Percentiles rank a stretch among this genome's conserved stretches.
Evolutionary conservation across 2,888 invertebrate genomes (phyloP).

Genomic region (Ophraella communa): DNA sequence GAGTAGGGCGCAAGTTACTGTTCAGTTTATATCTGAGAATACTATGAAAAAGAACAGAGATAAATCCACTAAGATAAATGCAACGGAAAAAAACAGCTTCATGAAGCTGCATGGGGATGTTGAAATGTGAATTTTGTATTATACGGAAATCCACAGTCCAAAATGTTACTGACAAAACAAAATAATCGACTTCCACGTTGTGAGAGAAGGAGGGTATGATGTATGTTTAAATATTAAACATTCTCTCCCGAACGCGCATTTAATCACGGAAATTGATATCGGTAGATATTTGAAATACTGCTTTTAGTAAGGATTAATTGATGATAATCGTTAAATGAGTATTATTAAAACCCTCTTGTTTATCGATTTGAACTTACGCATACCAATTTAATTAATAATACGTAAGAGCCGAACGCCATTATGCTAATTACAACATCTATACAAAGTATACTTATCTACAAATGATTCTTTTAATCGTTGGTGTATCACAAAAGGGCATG

Average conservation of each 20-base stretch:
- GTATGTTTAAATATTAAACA: constrained; percentile 17
- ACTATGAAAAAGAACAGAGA: no score
- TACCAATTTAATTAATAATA: not conserved
- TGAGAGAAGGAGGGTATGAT: no score
- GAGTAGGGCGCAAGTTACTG: no score
- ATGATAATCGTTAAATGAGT: not conserved
- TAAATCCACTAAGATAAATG: no score
- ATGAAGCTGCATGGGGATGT: not conserved
- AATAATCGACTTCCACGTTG: not conserved
- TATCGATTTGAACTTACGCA: not conserved
- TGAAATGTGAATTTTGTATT: constrained; percentile 1
- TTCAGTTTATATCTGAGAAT: no score
- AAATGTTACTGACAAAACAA: constrained; percentile 14
- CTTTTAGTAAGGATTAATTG: constrained; percentile 1
- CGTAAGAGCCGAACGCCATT: not conserved
- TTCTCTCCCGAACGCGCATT: constrained; percentile 2
- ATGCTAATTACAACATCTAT: not conserved
- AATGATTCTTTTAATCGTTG: no score
- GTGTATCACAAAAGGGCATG: no score
- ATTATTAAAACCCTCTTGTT: not conserved
- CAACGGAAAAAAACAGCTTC: no score
- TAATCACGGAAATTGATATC: constrained; percentile 6
- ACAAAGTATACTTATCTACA: no score
- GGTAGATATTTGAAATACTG: not conserved
- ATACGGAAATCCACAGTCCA: constrained; percentile 10